Base-by-base conservation (phyloP, 2,113 vertebrate species). In the Psammodynastes pulverulentus region DNA sequence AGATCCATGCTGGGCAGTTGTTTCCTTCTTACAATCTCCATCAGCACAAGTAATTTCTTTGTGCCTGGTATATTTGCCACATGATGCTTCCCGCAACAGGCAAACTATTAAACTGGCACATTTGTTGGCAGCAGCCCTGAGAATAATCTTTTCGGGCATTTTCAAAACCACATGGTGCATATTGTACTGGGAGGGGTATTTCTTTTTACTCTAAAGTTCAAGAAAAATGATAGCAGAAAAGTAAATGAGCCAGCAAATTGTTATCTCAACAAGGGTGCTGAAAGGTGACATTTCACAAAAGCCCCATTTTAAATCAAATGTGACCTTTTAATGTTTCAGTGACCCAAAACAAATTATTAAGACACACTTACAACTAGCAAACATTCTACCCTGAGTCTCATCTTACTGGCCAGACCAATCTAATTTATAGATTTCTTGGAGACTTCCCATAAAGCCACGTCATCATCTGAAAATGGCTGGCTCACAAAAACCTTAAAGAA, bases 171-270 rank as follows among this genome's bases (percentile, higher is more conserved):
- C 93, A 72, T 88, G 54, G 87, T 94, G 39, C 29, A 58, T 79
- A 90, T 92, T 89, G 72, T 84, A 34, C 26, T 72, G 88, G 92
- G 88, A 94, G 19, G 43, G 90, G 89, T 91, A 62, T 62, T 93
- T 1, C 94, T 94, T 95, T 93, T 93, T 51, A 48, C 85, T 88
- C 9, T 56, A 72, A 90, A 94, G 46, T 87, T 93, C 93, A 43
- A 48, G 62, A 88, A 15, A 94, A 91, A 43, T 56, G 94, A 94
- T 0, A 49, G 43, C 1, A 84, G 79, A 91, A 95, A 95, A 93
- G 93, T 92, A 95, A 97, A 95, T 72, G 94, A 91, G 92, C 72
- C 93, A 95, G 95, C 89, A 97, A 93, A 96, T 92, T 93, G 79
- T 92, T 94, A 92, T 92, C 94, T 90, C 89, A 87, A 93, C 86